Percentiles rank a stretch among this genome's conserved stretches.
Evolutionary conservation across 1,140 invertebrate genomes (phyloP).

Genomic region (Trichoplusia ni): DNA sequence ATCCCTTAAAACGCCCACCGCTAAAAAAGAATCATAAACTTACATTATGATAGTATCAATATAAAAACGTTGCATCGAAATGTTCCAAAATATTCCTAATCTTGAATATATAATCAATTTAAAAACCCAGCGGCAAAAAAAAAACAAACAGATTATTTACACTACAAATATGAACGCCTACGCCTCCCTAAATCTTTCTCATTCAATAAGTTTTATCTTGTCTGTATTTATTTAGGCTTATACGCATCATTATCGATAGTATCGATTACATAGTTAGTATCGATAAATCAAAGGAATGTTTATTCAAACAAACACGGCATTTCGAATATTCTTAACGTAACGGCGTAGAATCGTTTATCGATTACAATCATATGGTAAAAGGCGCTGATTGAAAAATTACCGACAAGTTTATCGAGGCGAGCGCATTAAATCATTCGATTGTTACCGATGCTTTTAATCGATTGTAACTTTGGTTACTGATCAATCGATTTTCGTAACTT

Average conservation of each 20-base stretch:
- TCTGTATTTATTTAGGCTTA: constrained; percentile 51
- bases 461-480: constrained; percentile 19
- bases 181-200: constrained; percentile 36
- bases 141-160: constrained; percentile 28
- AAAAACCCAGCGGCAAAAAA: background rate
- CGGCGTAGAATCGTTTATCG: constrained; percentile 18
- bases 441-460: background rate
- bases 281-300: constrained; percentile 46
- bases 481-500: constrained; percentile 23
- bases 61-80: too few species aligned
- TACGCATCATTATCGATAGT: constrained; percentile 46
- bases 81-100: too few species aligned
- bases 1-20: too few species aligned
- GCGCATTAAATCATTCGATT: constrained; percentile 12
- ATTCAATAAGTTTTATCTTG: constrained; percentile 49
- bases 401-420: constrained; percentile 15
- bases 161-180: constrained; percentile 44
- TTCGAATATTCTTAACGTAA: background rate
- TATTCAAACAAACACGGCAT: constrained; percentile 17
- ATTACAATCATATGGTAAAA: background rate
- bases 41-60: too few species aligned
- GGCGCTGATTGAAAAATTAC: constrained; percentile 29
- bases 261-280: constrained; percentile 48
- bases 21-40: too few species aligned
- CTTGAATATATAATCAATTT: too few species aligned